Evolutionary conservation across 2,797 vertebrate genomes (phyloP), one percentile per base, ranked within the genome.

Genomic region (Novumbra hubbsi): DNA sequence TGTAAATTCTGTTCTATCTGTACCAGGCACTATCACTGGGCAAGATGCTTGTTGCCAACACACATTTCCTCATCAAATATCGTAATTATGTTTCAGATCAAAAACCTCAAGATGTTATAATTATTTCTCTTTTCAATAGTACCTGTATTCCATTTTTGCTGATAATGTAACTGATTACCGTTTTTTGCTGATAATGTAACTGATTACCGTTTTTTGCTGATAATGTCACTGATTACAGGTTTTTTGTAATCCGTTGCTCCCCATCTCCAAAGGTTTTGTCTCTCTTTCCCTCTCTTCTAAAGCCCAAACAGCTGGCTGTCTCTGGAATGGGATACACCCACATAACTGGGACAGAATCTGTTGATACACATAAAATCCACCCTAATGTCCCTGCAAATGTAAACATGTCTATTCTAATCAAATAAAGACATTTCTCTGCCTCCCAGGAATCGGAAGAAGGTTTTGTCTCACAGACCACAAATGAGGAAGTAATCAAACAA

Each of bases 321-420:
- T 78, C 85, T 1, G 55, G 83, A 81, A 79, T 62, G 78, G 84
- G 80, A 81, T 49, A 81, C 21, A 63, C 48, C 34, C 2, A 24
- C 52, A 78, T 68, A 88, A 83, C 74, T 83, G 82, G 74, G 75
- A 76, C 80, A 78, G 68, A 50, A 7, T 76, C 75, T 78, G 72
- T 80, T 57, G 55, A 41, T 41, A 78, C 32, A 57, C 52, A 19
- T 7, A 21, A 12, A 19, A 19, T 24, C 19, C n/a, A 57, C 55
- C 4, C 19, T 45, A 45, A 45, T n/a, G 3, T 4, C 65, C 32
- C 65, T 14, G 65, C 32, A 38, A 38, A 67, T 45, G 65, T 28
- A 32, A 65, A 45, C 73, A 60, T 52, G 70, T 65, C 70, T 80
- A 77, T 24, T 57, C 73, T 80, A 74, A 70, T 75, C 79, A 83